These are phyloP conservation scores for Ammodytes marinus DNA, from an alignment of 2,113 vertebrate genomes.

Conservation along the genomic window DNA sequence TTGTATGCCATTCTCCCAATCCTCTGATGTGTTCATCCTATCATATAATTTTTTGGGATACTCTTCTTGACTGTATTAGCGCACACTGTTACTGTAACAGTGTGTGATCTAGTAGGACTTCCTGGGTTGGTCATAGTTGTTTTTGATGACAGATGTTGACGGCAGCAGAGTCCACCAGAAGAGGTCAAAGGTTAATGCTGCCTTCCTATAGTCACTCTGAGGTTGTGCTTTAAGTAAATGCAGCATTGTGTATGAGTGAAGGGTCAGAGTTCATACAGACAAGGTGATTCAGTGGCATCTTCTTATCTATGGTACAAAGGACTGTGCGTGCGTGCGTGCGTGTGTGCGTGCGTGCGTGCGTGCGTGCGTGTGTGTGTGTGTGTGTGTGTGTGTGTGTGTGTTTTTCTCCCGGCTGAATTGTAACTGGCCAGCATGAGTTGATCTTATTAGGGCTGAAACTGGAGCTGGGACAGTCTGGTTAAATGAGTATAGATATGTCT, in stretches of 20 bases:
- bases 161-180: not conserved
- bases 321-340: too few species aligned
- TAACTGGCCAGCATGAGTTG: conserved; percentile 49
- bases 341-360: too few species aligned
- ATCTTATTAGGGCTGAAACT: conserved; percentile 72
- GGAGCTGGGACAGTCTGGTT: conserved; percentile 51
- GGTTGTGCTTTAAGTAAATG: conserved; percentile 23
- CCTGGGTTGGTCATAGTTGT: not conserved
- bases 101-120: not conserved
- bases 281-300: conserved; percentile 29
- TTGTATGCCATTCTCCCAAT: too few species aligned
- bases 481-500: conserved; percentile 78
- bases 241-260: conserved; percentile 10
- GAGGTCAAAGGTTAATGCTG: conserved; percentile 23
- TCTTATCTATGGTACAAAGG: conserved; percentile 22
- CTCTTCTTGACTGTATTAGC: too few species aligned
- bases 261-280: conserved; percentile 28
- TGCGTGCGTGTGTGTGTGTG: not conserved
- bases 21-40: not conserved
- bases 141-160: conserved; percentile 17
- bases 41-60: not conserved
- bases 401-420: conserved; percentile 49
- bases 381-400: not conserved
- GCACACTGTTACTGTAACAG: not conserved
- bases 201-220: not conserved